Evolutionary conservation across 2,888 invertebrate genomes (phyloP).

Genomic region (Acrocyrtus sp.): DNA sequence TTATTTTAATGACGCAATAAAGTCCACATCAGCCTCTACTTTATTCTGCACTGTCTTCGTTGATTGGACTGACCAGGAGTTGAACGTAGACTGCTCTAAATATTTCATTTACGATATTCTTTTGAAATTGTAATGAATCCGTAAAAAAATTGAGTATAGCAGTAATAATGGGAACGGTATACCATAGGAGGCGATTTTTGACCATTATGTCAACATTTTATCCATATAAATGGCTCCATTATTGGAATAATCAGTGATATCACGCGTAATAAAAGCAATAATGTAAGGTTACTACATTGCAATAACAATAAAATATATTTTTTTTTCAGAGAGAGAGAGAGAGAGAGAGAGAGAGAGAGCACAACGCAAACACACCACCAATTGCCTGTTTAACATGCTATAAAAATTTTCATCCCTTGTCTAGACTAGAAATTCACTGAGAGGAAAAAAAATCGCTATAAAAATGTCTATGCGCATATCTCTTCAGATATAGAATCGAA

Average conservation of each 20-base stretch:
- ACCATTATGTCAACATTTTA: slow-evolving; percentile 33
- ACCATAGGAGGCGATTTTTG: slow-evolving; percentile 1
- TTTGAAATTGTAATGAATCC: neutral
- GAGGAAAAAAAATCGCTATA: too few species aligned
- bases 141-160: neutral
- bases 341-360: too few species aligned
- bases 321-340: too few species aligned
- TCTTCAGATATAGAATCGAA: neutral
- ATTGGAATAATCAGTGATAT: slow-evolving; percentile 32
- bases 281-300: too few species aligned
- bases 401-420: neutral
- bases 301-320: slow-evolving; percentile 7
- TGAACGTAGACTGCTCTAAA: neutral
- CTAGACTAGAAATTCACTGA: neutral
- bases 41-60: too few species aligned
- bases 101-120: neutral
- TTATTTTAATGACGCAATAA: neutral
- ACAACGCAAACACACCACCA: neutral
- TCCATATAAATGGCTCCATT: slow-evolving; percentile 40
- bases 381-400: neutral
- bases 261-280: slow-evolving; percentile 31
- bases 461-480: neutral
- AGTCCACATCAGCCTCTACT: too few species aligned
- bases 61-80: neutral
- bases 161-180: slow-evolving; percentile 22